Evolutionary conservation across 2,797 vertebrate species (phyloP), one percentile per base, ranked within the genome.

Genomic region (Leuciscus waleckii): DNA sequence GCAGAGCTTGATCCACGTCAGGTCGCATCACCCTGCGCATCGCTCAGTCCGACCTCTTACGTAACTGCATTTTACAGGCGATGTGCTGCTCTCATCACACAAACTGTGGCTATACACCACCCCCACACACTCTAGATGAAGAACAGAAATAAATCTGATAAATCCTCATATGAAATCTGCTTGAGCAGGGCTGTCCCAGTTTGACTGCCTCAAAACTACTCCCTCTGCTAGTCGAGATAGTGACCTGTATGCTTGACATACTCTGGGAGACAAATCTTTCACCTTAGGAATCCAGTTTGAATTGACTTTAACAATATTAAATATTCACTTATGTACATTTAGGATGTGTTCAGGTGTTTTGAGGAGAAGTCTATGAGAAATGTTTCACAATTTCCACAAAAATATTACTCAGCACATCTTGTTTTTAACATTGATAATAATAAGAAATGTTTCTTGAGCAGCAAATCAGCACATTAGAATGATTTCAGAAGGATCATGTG

Each of bases 121-220:
- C 56, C 77, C 61, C 83, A 54, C 39, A 65, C 9, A 13, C 80
- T 75, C 73, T 82, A 75, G 39, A 74, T 81, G 83, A 91, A 89
- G 84, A 85, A 87, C 89, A 85, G 17, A 92, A 93, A 93, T 94
- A 93, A 92, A 91, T 89, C 86, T 82, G 77, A 84, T 93, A 92
- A 89, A 91, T 91, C 90, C 89, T 89, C 73, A 23, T 86, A 79
- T 89, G 92, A 93, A 83, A 63, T 84, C 90, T 83, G 81, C 83
- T 82, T 89, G 74, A 90, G 74, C 32, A 84, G 13, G 83, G 83
- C 89, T 89, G 91, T 68, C 89, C 89, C 88, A 91, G 91, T 91
- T 93, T 88, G 90, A 78, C 83, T 78, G 79, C 56, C 39, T 70
- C 26, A 63, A 84, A 83, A 81, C 29, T 6, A 43, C 21, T 56